Base-by-base conservation (phyloP, 2,888 invertebrate genomes). In the Leucophenga maculata region DNA sequence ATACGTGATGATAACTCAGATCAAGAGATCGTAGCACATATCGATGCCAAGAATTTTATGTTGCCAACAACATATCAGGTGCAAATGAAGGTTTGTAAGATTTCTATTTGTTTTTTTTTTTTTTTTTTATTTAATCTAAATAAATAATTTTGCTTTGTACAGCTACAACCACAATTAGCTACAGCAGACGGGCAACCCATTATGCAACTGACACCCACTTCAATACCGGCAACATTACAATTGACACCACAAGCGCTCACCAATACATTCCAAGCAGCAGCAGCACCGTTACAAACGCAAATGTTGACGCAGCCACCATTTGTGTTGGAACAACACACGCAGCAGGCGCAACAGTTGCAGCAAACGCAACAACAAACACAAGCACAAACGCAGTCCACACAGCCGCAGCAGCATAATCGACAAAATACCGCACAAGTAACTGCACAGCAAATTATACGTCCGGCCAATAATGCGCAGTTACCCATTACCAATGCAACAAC, bases 171-270 rank as follows among this genome's bases (percentile, higher is more conserved):
- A 6, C 88, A 88, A 77, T 78, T 88, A 71, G 84, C 88, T 26
- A 88, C 88, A 0, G 87, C 88, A 1, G 88, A 88, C 73, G 88
- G 88, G 1, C 89, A 88, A 74, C 88, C 87, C 50, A 86, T 89
- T n/a, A 85, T 89, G 79, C 88, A 89, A 68, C 68, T 89, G 57
- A 86, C 88, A 1, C 85, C 88, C 6, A 85, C 88, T 26, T 86
- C 86, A 22, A 86, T 88, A 77, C 88, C 88, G 70, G 88, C 88
- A 65, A 88, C 88, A 13, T 72, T 88, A 59, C 88, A 88, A 70
- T 72, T 88, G 32, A 84, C 87, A 8, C 86, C 87, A 13, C 83
- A 86, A 46, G 73, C 80, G 3, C 70, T 85, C 13, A 72, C 79
- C 55, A 86, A 75, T 73, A 65, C 77, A 44, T 86, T 84, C 70